These are phyloP conservation scores for Chunga burmeisteri DNA, from an alignment of 2,113 vertebrate species.

Conservation along the genomic window DNA sequence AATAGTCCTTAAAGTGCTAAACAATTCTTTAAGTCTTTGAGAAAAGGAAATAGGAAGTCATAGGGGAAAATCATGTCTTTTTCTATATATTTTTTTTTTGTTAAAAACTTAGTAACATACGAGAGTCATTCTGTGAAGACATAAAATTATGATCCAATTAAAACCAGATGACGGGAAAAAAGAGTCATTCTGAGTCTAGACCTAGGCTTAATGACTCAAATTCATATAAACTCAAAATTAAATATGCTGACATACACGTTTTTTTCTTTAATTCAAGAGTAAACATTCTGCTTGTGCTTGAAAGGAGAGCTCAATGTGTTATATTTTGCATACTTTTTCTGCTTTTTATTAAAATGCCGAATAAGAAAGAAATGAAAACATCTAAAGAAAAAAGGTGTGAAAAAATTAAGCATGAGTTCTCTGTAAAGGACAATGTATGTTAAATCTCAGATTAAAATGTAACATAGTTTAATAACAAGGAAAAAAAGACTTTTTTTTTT, in stretches of 20 bases:
- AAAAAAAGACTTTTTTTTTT: background rate
- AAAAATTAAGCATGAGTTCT: background rate
- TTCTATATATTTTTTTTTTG: background rate
- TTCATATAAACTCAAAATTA: conserved; percentile 10
- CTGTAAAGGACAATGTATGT: background rate
- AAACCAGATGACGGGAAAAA: conserved; percentile 12
- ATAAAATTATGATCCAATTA: conserved; percentile 30
- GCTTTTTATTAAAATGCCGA: background rate
- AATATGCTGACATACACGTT: background rate
- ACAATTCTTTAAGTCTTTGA: background rate
- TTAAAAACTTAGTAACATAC: background rate
- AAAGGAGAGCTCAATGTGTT: background rate
- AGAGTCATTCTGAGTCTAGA: conserved; percentile 8
- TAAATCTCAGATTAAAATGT: background rate
- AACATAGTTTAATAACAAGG: background rate
- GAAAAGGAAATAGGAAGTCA: background rate
- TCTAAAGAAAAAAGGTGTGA: background rate
- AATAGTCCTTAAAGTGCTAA: background rate
- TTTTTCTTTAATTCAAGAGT: background rate
- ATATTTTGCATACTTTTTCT: background rate
- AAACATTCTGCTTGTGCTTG: background rate
- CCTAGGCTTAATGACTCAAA: conserved; percentile 36
- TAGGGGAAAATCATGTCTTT: background rate
- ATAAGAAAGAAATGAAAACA: background rate
- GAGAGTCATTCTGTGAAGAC: background rate